Conservation (phyloP, 2,888 invertebrate genomes). For the Ariolimax columbianus region DNA sequence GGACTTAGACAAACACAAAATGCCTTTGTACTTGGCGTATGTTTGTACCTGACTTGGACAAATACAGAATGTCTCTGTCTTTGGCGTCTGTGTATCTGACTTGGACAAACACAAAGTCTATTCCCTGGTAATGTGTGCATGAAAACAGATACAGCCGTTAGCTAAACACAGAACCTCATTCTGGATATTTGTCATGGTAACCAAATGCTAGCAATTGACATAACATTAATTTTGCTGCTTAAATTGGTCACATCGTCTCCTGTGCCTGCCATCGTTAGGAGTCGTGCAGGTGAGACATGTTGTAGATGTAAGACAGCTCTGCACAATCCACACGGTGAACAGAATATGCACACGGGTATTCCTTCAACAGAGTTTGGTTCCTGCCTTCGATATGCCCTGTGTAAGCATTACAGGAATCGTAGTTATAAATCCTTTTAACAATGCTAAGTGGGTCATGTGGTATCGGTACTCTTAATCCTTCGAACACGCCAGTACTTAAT, state of each 20-base stretch:
- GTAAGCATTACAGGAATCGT: slow-evolving; percentile 8
- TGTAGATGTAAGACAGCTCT: slow-evolving; percentile 26
- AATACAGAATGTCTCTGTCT: too few relatives aligned
- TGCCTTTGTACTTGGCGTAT: too few relatives aligned
- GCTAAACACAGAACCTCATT: too few relatives aligned
- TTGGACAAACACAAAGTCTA: too few relatives aligned
- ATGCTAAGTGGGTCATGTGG: slow-evolving; percentile 11
- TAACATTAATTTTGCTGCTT: too few relatives aligned
- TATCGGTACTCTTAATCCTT: slow-evolving; percentile 31
- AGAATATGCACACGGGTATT: not conserved
- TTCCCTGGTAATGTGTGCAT: too few relatives aligned
- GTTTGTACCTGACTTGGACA: too few relatives aligned
- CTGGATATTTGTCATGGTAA: too few relatives aligned
- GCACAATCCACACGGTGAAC: not conserved
- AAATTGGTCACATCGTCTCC: not conserved
- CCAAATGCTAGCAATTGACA: too few relatives aligned
- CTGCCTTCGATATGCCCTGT: slow-evolving; percentile 92
- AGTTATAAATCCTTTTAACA: slow-evolving; percentile 34
- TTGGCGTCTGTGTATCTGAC: too few relatives aligned
- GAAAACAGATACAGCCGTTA: too few relatives aligned
- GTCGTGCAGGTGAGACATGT: slow-evolving; percentile 11
- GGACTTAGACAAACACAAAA: too few relatives aligned
- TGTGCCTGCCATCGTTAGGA: not conserved
- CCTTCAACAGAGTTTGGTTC: slow-evolving; percentile 81
- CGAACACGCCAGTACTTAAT: slow-evolving; percentile 12